These are phyloP conservation scores for Oxyruncus cristatus DNA, from an alignment of 2,113 vertebrate genomes.

Conservation along the genomic window DNA sequence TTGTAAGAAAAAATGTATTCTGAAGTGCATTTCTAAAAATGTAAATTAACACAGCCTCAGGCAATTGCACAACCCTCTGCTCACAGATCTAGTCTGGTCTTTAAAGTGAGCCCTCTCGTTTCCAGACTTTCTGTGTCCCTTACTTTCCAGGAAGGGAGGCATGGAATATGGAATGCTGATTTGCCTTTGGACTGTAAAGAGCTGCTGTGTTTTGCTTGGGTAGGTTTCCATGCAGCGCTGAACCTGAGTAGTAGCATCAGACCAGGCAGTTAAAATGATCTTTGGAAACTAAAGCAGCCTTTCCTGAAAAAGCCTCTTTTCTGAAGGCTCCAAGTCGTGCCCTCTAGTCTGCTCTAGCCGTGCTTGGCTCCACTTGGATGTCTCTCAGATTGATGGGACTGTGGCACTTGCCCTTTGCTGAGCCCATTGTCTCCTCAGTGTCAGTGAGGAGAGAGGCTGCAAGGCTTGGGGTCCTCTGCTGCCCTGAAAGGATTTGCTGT, in stretches of 20 bases:
- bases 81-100: not conserved
- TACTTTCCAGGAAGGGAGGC: not conserved
- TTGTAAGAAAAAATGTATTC: not conserved
- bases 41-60: constrained; percentile 26
- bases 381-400: not conserved
- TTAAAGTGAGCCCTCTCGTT: not conserved
- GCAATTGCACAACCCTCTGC: not conserved
- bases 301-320: not conserved
- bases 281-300: not conserved
- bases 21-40: constrained; percentile 17
- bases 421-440: not conserved
- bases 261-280: not conserved
- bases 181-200: not conserved
- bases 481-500: not conserved
- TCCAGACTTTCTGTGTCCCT: not conserved
- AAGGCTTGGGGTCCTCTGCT: not conserved
- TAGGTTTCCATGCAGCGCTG: not conserved
- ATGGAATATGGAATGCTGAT: not conserved
- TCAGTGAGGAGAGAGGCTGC: not conserved
- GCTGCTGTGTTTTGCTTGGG: not conserved
- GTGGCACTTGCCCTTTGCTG: not conserved
- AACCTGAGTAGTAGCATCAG: not conserved
- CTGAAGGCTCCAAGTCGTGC: not conserved
- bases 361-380: not conserved
- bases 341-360: not conserved